phyloP scores from a whole-genome alignment of 2,113 vertebrate species.

The Atherinomorus stipes region DNA sequence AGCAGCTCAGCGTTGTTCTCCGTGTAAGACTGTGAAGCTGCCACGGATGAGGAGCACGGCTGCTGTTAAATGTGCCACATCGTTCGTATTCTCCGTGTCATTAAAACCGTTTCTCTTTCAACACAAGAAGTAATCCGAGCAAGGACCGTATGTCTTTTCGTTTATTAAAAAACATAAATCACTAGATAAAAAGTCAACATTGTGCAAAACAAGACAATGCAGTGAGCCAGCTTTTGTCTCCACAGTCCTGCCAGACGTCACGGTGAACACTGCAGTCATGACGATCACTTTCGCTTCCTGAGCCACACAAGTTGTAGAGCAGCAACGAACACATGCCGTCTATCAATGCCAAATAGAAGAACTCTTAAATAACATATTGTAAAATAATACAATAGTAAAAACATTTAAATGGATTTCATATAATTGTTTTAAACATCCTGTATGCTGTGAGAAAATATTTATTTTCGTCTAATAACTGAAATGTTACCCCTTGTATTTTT shows the following conservation, averaged over 20 bases:
- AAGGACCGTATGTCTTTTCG: neutral
- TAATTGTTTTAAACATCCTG: neutral
- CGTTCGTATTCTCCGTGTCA: neutral
- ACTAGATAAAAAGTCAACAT: slow-evolving; percentile 23
- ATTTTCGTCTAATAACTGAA: slow-evolving; percentile 7
- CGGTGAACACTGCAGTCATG: slow-evolving; percentile 45
- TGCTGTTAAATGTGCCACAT: neutral
- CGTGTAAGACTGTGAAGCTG: neutral
- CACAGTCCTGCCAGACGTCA: slow-evolving; percentile 11
- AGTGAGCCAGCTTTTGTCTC: slow-evolving; percentile 4
- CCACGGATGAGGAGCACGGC: neutral
- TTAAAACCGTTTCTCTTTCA: neutral
- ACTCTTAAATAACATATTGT: neutral
- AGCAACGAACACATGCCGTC: slow-evolving; percentile 6
- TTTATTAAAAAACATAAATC: slow-evolving; percentile 51
- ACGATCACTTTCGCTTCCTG: slow-evolving; percentile 45
- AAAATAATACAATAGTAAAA: too few species aligned
- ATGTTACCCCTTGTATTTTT: slow-evolving; percentile 1
- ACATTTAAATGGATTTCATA: neutral
- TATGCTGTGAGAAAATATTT: neutral
- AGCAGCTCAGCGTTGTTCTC: neutral
- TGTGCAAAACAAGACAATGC: slow-evolving; percentile 44
- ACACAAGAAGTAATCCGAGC: neutral
- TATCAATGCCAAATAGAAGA: slow-evolving; percentile 8
- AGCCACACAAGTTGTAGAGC: slow-evolving; percentile 40